Evolutionary conservation across 2,113 vertebrate genomes (phyloP).

Genomic region (Lipophrys pholis): DNA sequence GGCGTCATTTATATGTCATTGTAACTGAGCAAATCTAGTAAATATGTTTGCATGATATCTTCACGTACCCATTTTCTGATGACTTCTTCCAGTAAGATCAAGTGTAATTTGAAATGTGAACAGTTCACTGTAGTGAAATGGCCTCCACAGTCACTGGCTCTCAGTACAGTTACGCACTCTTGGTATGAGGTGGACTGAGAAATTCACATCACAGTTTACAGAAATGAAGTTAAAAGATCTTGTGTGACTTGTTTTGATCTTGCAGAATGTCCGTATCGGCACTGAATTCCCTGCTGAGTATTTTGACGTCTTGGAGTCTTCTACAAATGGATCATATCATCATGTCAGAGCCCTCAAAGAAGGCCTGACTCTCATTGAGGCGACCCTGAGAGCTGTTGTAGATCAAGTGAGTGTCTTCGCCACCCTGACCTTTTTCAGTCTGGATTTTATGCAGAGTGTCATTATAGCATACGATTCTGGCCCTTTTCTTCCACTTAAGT

Average conservation of each 20-base stretch:
- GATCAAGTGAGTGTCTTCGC: slow-evolving; percentile 85
- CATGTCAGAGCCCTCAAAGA: slow-evolving; percentile 83
- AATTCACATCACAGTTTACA: no score
- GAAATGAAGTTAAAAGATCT: no score
- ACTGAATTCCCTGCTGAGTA: slow-evolving; percentile 84
- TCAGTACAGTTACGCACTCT: no score
- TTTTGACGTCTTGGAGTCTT: slow-evolving; percentile 89
- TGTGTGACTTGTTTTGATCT: slow-evolving; percentile 37
- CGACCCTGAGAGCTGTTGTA: slow-evolving; percentile 86
- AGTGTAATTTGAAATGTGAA: no score
- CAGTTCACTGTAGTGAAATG: no score
- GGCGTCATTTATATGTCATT: no score
- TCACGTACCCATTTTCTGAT: no score
- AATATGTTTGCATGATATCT: no score
- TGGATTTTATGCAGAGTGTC: background rate
- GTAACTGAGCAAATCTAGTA: no score
- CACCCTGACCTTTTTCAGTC: background rate
- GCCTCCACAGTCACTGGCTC: no score
- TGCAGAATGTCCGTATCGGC: slow-evolving; percentile 90
- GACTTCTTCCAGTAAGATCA: no score
- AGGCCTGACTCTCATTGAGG: slow-evolving; percentile 88
- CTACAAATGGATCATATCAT: slow-evolving; percentile 92
- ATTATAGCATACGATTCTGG: slow-evolving; percentile 1
- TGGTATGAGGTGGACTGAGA: no score
- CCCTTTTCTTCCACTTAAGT: background rate